Evolutionary conservation across 2,797 vertebrate genomes (phyloP).

Genomic region (Lacerta viridis): DNA sequence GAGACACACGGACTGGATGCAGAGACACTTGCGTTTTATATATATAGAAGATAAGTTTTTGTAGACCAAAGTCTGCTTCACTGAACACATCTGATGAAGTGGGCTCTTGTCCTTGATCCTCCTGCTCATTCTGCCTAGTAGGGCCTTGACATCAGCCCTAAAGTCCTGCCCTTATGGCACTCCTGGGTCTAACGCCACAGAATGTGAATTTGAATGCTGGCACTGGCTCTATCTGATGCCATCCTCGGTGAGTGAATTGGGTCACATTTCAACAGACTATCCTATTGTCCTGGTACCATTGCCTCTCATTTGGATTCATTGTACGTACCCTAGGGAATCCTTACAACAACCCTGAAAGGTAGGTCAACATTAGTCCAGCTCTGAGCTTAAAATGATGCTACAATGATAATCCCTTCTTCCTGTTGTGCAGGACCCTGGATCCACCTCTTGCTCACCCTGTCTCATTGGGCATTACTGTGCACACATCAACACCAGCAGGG

Average conservation of each 20-base stretch:
- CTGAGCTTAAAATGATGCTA: neutral
- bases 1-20: no score
- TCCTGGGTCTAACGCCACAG: neutral
- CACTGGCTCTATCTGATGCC: neutral
- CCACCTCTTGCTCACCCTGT: constrained; percentile 85
- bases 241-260: neutral
- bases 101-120: no score
- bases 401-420: constrained; percentile 1
- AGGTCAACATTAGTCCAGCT: neutral
- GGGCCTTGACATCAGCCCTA: neutral
- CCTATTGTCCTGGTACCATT: neutral
- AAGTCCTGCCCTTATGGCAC: no score
- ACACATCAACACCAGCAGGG: constrained; percentile 87
- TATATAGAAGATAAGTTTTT: no score
- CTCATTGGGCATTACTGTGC: constrained; percentile 89
- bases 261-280: neutral
- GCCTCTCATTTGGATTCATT: neutral
- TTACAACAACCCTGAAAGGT: neutral
- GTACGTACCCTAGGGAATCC: neutral
- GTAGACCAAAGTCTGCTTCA: no score
- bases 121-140: no score
- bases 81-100: no score
- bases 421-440: constrained; percentile 84
- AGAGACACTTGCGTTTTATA: no score
- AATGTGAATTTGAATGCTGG: neutral